Percentiles rank a stretch among this genome's conserved stretches.
These are phyloP conservation scores for Acholoe squamosa DNA, from an alignment of 2,888 invertebrate species.

Conservation along the genomic window DNA sequence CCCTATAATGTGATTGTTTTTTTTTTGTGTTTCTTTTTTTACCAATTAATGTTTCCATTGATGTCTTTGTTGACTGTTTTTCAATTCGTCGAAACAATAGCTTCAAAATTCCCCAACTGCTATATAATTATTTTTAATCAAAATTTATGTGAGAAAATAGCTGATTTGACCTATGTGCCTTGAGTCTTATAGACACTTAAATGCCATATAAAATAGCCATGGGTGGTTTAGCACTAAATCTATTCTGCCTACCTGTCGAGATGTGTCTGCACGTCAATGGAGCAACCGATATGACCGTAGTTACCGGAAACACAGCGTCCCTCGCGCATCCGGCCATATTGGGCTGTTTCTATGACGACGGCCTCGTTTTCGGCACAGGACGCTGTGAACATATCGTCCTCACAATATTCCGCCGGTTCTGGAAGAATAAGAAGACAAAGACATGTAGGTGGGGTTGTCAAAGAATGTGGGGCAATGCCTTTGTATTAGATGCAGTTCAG, in stretches of 20 bases:
- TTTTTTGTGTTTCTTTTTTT: no score
- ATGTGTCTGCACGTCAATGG: slow-evolving; percentile 52
- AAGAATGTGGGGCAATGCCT: not conserved
- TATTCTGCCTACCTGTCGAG: slow-evolving; percentile 33
- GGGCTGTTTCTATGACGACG: slow-evolving; percentile 60
- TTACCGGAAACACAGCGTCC: slow-evolving; percentile 62
- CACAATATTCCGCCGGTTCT: slow-evolving; percentile 56
- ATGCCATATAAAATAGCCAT: no score
- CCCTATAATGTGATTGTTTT: no score
- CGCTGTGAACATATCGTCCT: slow-evolving; percentile 60
- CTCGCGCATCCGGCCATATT: slow-evolving; percentile 56
- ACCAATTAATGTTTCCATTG: no score
- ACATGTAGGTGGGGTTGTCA: not conserved
- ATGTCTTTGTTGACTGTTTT: no score
- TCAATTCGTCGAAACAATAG: no score
- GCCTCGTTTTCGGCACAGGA: slow-evolving; percentile 58
- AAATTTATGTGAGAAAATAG: no score
- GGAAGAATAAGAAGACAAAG: not conserved
- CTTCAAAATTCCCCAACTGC: no score
- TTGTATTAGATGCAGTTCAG: not conserved
- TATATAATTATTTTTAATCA: no score
- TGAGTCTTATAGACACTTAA: no score
- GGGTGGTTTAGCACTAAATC: not conserved
- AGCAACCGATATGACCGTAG: slow-evolving; percentile 63
- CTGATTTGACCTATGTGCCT: not conserved